A percentile compares a stretch with the other conserved stretches of the same genome.
These are phyloP conservation scores for Boloria selene DNA, from an alignment of 2,888 invertebrate species.

Conservation along the genomic window DNA sequence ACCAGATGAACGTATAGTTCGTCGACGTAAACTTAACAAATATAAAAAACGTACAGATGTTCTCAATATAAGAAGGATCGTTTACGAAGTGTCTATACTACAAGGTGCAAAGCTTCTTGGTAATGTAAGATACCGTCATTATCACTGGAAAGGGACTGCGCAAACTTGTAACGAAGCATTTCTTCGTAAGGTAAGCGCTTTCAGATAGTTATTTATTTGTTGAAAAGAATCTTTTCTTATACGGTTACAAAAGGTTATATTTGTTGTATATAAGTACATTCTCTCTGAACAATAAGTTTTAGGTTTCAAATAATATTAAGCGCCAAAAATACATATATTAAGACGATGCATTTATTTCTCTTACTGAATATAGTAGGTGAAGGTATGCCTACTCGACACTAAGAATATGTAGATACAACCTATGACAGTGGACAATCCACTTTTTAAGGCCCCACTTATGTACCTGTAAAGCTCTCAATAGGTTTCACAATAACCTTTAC, in stretches of 20 bases:
- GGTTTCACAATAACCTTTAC: conserved; percentile 48
- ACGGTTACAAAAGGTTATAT: too few relatives aligned
- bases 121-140: conserved; percentile 87
- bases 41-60: conserved; percentile 85
- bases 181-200: conserved; percentile 88
- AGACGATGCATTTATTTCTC: neutral
- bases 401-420: conserved; percentile 23
- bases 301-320: too few relatives aligned
- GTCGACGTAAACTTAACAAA: conserved; percentile 83
- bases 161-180: conserved; percentile 95
- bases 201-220: neutral
- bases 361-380: neutral
- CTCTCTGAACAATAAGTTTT: too few relatives aligned
- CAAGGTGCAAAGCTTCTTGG: conserved; percentile 86
- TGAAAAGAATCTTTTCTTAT: neutral
- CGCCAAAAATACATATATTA: too few relatives aligned
- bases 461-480: conserved; percentile 42
- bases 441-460: conserved; percentile 36
- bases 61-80: conserved; percentile 86
- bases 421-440: neutral
- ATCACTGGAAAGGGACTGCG: conserved; percentile 92
- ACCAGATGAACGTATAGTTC: conserved; percentile 86
- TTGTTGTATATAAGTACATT: too few relatives aligned
- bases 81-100: conserved; percentile 86
- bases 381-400: neutral